These are phyloP conservation scores for Necrosyrtes monachus DNA, from an alignment of 2,797 vertebrate species.

Conservation along the genomic window DNA sequence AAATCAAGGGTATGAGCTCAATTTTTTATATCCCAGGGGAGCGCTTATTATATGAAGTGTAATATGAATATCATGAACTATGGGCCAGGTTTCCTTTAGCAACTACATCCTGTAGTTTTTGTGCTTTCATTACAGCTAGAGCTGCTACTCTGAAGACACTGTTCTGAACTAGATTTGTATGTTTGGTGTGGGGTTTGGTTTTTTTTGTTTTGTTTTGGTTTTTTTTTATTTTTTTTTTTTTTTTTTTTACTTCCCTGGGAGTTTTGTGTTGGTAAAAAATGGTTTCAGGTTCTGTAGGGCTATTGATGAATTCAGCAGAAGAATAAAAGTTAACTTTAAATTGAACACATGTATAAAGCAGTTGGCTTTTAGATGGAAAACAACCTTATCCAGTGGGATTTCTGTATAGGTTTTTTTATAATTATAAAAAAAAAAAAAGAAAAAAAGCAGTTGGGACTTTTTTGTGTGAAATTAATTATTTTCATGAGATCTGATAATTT, in stretches of 20 bases:
- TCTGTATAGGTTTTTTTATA: background rate
- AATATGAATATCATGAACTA: background rate
- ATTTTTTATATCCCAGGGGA: background rate
- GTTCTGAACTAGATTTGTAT: background rate
- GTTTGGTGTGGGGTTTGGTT: too few relatives aligned
- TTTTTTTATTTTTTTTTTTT: too few relatives aligned
- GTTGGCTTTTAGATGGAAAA: background rate
- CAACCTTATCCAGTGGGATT: background rate
- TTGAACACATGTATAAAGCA: background rate
- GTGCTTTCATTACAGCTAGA: background rate
- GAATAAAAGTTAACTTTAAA: background rate
- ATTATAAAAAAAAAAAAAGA: background rate
- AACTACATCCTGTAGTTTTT: background rate
- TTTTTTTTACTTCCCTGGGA: background rate
- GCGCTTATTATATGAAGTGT: background rate
- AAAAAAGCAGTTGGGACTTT: background rate
- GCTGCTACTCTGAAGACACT: background rate
- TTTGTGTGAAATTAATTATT: background rate
- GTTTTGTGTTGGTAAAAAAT: background rate
- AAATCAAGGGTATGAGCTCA: background rate
- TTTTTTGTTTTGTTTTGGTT: too few relatives aligned
- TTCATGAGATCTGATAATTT: background rate
- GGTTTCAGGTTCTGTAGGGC: background rate
- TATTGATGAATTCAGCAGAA: background rate
- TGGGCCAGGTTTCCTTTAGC: background rate